Conservation (phyloP, 2,797 vertebrate species). For the Tragopan temminckii region DNA sequence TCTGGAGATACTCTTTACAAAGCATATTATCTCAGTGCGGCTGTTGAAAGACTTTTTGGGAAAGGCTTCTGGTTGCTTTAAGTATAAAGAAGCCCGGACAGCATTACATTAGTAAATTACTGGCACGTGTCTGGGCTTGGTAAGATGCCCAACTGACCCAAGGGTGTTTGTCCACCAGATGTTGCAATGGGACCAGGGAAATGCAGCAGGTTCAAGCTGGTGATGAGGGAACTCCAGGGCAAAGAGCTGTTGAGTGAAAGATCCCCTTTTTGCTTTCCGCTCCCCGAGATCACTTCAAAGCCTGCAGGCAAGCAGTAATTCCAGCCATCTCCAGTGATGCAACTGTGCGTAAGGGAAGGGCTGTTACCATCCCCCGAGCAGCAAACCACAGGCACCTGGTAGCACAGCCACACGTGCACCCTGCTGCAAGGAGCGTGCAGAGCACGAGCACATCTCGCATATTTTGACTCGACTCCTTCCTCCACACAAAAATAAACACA, state of each 20-base stretch:
- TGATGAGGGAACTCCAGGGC: not conserved
- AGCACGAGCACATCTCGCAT: not conserved
- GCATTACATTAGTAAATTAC: not conserved
- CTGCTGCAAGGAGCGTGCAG: constrained; percentile 6
- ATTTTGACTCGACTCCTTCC: not conserved
- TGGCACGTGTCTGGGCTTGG: not conserved
- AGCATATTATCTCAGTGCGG: not conserved
- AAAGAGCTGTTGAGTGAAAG: not conserved
- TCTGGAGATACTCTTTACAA: not conserved
- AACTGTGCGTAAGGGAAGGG: not conserved
- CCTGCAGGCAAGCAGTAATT: not conserved
- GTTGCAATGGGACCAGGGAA: not conserved
- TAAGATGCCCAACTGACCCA: not conserved
- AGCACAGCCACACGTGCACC: not conserved
- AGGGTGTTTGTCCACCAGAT: not conserved
- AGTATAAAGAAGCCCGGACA: not conserved
- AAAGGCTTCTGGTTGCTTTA: not conserved
- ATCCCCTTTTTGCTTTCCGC: not conserved
- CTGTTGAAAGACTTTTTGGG: not conserved
- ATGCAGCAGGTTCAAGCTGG: not conserved
- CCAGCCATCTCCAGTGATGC: not conserved
- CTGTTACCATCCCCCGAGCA: not conserved
- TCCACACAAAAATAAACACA: not conserved
- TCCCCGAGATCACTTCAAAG: not conserved
- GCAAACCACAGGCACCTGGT: not conserved